Evolutionary conservation across 2,797 vertebrate species (phyloP).

Genomic region (Cirrhinus mrigala): DNA sequence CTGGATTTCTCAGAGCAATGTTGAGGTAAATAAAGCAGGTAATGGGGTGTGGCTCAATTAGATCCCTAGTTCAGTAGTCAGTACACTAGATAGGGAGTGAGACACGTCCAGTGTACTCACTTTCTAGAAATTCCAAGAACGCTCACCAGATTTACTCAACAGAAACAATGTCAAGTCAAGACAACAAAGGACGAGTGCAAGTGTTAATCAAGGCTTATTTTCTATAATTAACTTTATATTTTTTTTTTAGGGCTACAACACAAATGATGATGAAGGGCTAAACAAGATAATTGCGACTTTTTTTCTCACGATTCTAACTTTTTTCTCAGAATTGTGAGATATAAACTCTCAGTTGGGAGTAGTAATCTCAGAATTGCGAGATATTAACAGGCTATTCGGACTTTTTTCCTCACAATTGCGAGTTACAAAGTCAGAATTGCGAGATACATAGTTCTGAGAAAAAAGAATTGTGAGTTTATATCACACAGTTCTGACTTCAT

Average conservation of each 20-base stretch:
- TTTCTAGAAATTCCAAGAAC: background rate
- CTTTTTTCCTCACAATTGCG: no score
- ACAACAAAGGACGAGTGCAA: background rate
- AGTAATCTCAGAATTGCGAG: no score
- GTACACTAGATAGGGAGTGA: slow-evolving; percentile 12
- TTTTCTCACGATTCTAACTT: no score
- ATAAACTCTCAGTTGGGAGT: no score
- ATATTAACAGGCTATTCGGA: no score
- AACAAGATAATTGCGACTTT: background rate
- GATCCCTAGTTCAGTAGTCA: background rate
- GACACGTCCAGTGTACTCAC: background rate
- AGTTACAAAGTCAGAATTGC: no score
- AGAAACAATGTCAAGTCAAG: background rate
- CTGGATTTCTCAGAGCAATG: background rate
- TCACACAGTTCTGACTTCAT: no score
- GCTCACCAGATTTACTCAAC: background rate
- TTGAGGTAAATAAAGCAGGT: background rate
- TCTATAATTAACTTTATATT: background rate
- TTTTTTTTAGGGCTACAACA: background rate
- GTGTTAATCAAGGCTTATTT: background rate
- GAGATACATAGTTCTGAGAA: no score
- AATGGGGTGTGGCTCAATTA: slow-evolving; percentile 4
- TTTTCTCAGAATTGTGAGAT: no score
- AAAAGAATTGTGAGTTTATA: no score
- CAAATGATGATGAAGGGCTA: background rate